These are phyloP conservation scores for Mola mola DNA, from an alignment of 2,113 vertebrate species.

Conservation along the genomic window DNA sequence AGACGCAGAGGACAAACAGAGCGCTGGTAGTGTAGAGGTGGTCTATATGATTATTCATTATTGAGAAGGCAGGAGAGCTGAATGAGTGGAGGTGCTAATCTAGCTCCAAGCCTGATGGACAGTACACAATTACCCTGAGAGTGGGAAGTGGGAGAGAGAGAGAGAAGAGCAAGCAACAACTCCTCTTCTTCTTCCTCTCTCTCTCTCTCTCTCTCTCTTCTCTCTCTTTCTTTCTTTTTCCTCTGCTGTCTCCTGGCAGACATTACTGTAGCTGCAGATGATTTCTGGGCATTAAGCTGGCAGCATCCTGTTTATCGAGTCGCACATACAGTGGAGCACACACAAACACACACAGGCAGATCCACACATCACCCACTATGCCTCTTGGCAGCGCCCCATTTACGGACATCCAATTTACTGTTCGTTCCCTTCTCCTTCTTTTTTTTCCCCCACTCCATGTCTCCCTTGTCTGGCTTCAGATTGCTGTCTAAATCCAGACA, in stretches of 20 bases:
- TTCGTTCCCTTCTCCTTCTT: conserved; percentile 39
- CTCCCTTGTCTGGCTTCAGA: conserved; percentile 58
- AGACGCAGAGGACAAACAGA: conserved; percentile 5
- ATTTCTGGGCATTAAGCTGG: conserved; percentile 75
- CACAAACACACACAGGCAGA: conserved; percentile 23
- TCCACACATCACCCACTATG: conserved; percentile 47
- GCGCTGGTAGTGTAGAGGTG: conserved; percentile 29
- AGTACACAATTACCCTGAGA: conserved; percentile 67
- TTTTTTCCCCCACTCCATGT: conserved; percentile 25
- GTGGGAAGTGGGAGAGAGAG: conserved; percentile 43
- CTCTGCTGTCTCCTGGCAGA: conserved; percentile 50
- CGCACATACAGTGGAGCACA: conserved; percentile 30
- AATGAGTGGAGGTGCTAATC: conserved; percentile 67
- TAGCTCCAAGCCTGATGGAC: conserved; percentile 78
- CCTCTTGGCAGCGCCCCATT: conserved; percentile 64
- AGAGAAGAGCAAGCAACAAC: conserved; percentile 7
- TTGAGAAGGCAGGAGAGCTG: conserved; percentile 65
- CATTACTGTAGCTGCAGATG: conserved; percentile 65
- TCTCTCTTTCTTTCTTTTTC: conserved; percentile 7
- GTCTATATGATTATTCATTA: conserved; percentile 69
- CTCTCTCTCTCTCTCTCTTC: background rate
- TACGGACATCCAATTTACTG: conserved; percentile 62
- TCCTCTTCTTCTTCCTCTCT: too few species aligned
- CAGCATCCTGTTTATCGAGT: conserved; percentile 59
- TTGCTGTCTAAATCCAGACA: conserved; percentile 70